A percentile compares a stretch with the other conserved stretches of the same genome.
Conservation (phyloP, 1,140 invertebrate genomes). For the Cydia fagiglandana region DNA sequence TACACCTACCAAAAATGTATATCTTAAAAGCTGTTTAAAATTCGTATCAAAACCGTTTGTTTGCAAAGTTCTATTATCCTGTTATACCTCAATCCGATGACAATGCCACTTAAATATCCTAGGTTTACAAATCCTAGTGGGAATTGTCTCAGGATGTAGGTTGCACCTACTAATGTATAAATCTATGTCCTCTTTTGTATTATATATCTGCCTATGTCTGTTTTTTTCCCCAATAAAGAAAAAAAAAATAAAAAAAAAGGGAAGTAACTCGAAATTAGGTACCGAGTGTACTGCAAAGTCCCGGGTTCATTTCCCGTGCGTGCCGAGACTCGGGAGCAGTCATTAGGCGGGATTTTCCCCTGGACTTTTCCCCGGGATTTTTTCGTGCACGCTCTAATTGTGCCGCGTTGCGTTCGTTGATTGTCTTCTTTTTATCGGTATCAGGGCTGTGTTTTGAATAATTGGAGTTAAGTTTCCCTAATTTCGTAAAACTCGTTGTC, state of each 20-base stretch:
- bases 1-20: no score
- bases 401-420: neutral
- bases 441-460: neutral
- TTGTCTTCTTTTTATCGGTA: conserved; percentile 5
- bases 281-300: neutral
- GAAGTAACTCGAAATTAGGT: neutral
- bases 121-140: no score
- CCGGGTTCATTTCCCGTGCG: conserved; percentile 16
- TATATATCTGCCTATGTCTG: no score
- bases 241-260: no score
- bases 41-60: neutral
- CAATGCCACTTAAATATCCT: no score
- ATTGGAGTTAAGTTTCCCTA: neutral
- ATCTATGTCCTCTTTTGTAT: no score
- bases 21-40: neutral
- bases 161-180: no score
- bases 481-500: no score
- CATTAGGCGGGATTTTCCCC: conserved; percentile 8
- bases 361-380: conserved; percentile 6
- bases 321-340: conserved; percentile 18
- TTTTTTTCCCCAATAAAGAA: no score
- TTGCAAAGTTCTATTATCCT: no score
- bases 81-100: no score
- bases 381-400: conserved; percentile 11
- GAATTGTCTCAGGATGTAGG: no score